Base-by-base conservation (phyloP, 1,140 invertebrate species). In the Armadillidium nasatum region DNA sequence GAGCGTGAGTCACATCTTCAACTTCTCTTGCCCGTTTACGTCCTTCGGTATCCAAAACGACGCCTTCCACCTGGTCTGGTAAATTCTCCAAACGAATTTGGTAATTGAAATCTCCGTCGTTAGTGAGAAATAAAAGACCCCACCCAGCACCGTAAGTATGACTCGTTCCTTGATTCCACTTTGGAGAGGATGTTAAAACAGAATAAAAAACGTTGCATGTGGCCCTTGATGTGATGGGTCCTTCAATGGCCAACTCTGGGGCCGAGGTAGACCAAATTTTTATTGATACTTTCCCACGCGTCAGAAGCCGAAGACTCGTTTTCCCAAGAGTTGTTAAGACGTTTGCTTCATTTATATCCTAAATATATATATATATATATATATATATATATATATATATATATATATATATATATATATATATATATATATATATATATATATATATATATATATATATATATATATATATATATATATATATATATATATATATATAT, bases 171-270 rank as follows among this genome's bases (percentile, higher is more conserved):
- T 44, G 43, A 19, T 46, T 22, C 43, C 68, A 43, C 15, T 69
- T 74, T n/a, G 15, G 15, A 46, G 68, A 22, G 72, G 83, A 43
- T 10, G 80, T 79, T 10, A 85, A 76, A 21, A 83, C 79, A 44
- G 83, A 88, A 80, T 93, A 92, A 83, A 92, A 94, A 66, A 94
- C 87, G 83, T 95, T 93, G 82, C 93, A 94, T 9, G 90, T 89
- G 0, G 89, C 88, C 74, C 90, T 88, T 10, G 91, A 90, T 7
- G 89, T 86, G 7, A 93, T 88, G 13, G 85, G 84, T 0, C 92
- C 92, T 15, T 86, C 86, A 10, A 93, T 85, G 71, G 87, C 86
- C 10, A 84, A 83, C 46, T 89, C 86, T 0, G 89, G 88, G 73
- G 89, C 87, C 10, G 87, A 88, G 50, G 88, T 87, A 0, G 90